phyloP scores from a whole-genome alignment of 2,113 vertebrate species.

The Neolamprologus brichardi region DNA sequence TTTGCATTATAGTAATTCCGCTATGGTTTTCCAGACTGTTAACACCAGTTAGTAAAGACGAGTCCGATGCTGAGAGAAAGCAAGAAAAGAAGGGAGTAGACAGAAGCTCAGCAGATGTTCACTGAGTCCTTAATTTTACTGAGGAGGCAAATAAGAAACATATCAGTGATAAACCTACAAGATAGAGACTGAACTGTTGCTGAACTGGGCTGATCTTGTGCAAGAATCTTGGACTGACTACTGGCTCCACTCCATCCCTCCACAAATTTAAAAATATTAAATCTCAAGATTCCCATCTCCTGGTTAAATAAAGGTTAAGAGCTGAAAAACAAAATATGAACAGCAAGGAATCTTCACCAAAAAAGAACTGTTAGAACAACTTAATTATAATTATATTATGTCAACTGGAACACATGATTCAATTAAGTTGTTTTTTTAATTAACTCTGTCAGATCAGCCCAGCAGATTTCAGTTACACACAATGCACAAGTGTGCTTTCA shows the following conservation, averaged over 20 bases:
- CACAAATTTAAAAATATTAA: not conserved
- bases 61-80: not conserved
- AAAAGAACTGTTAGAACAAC: not conserved
- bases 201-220: not conserved
- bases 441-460: not conserved
- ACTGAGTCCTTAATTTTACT: not conserved
- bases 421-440: not conserved
- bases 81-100: not conserved
- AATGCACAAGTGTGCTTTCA: not conserved
- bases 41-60: accelerated
- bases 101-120: not conserved
- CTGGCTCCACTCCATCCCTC: not conserved
- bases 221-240: not conserved
- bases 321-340: not conserved
- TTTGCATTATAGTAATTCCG: not conserved
- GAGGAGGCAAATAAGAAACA: not conserved
- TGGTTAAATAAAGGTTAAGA: not conserved
- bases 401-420: not conserved
- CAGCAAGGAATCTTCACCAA: not conserved
- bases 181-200: not conserved
- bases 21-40: not conserved
- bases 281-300: not conserved
- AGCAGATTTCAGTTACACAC: not conserved
- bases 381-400: not conserved
- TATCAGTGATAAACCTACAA: not conserved